A percentile compares a stretch with the other conserved stretches of the same genome.
phyloP scores from a whole-genome alignment of 2,888 invertebrate genomes.

The Tipula lateralis region DNA sequence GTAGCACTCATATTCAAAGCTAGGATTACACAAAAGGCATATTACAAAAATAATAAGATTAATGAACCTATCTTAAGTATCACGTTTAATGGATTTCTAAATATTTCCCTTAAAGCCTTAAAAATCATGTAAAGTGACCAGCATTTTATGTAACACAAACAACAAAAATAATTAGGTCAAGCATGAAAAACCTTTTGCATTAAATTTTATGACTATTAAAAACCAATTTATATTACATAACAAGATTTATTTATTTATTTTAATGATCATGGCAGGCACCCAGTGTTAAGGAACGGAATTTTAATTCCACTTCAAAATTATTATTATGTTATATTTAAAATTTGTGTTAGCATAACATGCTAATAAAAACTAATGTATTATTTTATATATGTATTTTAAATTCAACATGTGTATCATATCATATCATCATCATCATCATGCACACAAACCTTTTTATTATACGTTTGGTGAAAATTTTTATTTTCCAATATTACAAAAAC shows the following conservation, averaged over 20 bases:
- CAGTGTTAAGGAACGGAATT: background rate
- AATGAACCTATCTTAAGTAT: background rate
- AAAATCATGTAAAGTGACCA: background rate
- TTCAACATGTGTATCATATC: conserved; percentile 4
- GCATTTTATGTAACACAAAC: background rate
- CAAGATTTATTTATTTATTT: background rate
- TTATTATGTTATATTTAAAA: background rate
- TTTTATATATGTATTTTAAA: background rate
- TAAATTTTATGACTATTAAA: conserved; percentile 24
- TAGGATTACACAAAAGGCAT: background rate
- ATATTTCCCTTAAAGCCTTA: background rate
- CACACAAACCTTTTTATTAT: background rate
- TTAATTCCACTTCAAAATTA: background rate
- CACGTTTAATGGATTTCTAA: background rate
- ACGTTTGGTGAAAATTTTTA: background rate
- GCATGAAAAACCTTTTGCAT: background rate
- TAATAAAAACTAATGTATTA: background rate
- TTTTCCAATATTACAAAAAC: conserved; percentile 14
- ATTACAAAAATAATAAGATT: background rate
- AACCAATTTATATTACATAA: background rate
- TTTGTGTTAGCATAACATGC: conserved; percentile 12
- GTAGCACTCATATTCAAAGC: background rate
- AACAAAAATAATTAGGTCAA: background rate
- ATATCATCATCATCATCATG: background rate
- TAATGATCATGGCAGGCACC: background rate